Evolutionary conservation across 2,888 invertebrate species (phyloP), one percentile per base, ranked within the genome.

Genomic region (Diplazon laetatorius): DNA sequence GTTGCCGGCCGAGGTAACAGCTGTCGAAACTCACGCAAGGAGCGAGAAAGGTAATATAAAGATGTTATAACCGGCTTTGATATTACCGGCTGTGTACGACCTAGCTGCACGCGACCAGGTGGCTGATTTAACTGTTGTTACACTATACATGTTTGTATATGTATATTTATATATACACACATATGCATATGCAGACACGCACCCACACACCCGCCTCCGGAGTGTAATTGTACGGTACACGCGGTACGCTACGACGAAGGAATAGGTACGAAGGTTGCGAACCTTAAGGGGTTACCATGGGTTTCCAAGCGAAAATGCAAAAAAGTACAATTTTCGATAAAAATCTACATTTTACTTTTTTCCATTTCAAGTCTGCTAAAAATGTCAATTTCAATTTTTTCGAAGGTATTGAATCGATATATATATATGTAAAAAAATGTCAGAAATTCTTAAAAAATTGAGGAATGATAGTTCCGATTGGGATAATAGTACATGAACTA

Each of bases 21-120:
- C 78, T 80, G 80, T 80, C 73, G 22, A 59, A 55, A 37, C 66
- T 79, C 79, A 71, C 71, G 79, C 74, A 79, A 81, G 66, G 50
- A 69, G 39, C 66, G 72, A 74, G 68, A 74, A 79, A 75, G 69
- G 75, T 78, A 42, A n/a, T n/a, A n/a, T n/a, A n/a, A n/a, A n/a
- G 44, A 18, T 22, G 35, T 1, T 5, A 30, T 30, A 22, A 70
- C 63, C 50, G 59, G 59, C 59, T 35, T 59, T 59, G n/a, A 39
- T 30, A 20, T 1, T 22, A 39, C 14, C 25, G 52, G 12, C 30
- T 6, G 25, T n/a, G 14, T 25, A 30, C 30, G 25, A 44, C 6
- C 60, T 8, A 16, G 48, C 50, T 52, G 69, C 75, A 80, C 71
- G 63, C 71, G 71, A 78, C 75, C 55, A 75, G 57, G 72, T 80